Evolutionary conservation across 2,888 invertebrate genomes (phyloP).

Genomic region (Mimumesa dahlbomi): DNA sequence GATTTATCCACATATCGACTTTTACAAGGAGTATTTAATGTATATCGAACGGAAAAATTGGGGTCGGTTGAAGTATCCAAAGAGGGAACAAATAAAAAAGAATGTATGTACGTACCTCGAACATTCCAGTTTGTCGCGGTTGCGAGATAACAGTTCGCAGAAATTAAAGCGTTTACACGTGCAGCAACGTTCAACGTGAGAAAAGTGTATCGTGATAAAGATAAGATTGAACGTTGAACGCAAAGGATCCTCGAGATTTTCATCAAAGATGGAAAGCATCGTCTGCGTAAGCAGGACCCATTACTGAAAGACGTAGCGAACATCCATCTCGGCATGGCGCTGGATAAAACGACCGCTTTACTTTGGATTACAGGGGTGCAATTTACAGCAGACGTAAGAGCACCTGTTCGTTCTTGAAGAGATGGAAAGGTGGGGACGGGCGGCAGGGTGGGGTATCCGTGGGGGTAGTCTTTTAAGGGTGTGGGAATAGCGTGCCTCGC

Average conservation of each 20-base stretch:
- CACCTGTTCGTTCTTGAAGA: slow-evolving; percentile 78
- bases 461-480: slow-evolving; percentile 60
- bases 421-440: slow-evolving; percentile 71
- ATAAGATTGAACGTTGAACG: too few relatives aligned
- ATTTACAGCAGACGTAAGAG: slow-evolving; percentile 79
- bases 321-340: slow-evolving; percentile 78
- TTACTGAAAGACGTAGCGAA: slow-evolving; percentile 77
- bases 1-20: too few relatives aligned
- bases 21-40: too few relatives aligned
- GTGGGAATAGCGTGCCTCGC: slow-evolving; percentile 78
- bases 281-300: slow-evolving; percentile 67
- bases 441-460: slow-evolving; percentile 33
- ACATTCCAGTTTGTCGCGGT: too few relatives aligned
- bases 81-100: too few relatives aligned
- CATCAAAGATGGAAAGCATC: slow-evolving; percentile 62
- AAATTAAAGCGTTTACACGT: too few relatives aligned
- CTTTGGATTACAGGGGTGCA: slow-evolving; percentile 79
- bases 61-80: too few relatives aligned
- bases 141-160: too few relatives aligned
- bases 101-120: too few relatives aligned
- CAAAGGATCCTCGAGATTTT: slow-evolving; percentile 43
- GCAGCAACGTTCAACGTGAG: too few relatives aligned
- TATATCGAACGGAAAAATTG: too few relatives aligned
- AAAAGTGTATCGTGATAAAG: too few relatives aligned
- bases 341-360: slow-evolving; percentile 80